Percentiles rank a stretch among this genome's conserved stretches.
These are phyloP conservation scores for Agelastica alni DNA, from an alignment of 2,888 invertebrate genomes.

Conservation along the genomic window DNA sequence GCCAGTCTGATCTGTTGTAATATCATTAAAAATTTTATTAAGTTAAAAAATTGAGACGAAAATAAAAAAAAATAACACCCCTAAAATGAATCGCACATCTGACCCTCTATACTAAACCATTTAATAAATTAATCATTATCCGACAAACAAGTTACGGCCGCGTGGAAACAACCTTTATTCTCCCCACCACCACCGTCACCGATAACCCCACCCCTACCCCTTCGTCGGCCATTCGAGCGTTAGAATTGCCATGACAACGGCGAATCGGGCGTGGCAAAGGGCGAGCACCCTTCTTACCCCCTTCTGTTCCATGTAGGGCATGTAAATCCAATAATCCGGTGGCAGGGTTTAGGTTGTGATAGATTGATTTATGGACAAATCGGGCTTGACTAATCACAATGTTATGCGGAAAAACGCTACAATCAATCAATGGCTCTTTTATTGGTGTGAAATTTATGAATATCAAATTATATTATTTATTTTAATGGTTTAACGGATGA, in stretches of 20 bases:
- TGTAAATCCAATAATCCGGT: constrained; percentile 54
- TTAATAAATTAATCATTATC: constrained; percentile 29
- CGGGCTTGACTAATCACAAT: constrained; percentile 51
- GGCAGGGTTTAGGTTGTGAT: constrained; percentile 53
- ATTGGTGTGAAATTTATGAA: not conserved
- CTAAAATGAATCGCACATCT: constrained; percentile 4
- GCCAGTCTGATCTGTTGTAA: too few relatives aligned
- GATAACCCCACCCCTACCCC: constrained; percentile 27
- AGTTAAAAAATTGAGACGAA: too few relatives aligned
- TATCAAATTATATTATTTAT: not conserved
- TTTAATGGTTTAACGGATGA: not conserved
- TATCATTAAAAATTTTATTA: too few relatives aligned
- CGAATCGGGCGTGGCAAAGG: constrained; percentile 46
- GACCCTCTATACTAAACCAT: constrained; percentile 21
- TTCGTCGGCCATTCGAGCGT: constrained; percentile 50
- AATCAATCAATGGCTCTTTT: constrained; percentile 8
- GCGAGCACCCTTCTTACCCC: constrained; percentile 34
- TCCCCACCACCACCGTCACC: constrained; percentile 16
- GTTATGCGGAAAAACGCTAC: constrained; percentile 32
- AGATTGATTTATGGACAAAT: constrained; percentile 54
- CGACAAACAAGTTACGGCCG: constrained; percentile 26
- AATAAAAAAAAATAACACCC: too few relatives aligned
- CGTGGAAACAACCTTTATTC: constrained; percentile 21
- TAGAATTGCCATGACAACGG: constrained; percentile 48
- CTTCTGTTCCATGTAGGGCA: constrained; percentile 33